Evolutionary conservation across 2,888 invertebrate genomes (phyloP).

Genomic region (Plagodis pulveraria): DNA sequence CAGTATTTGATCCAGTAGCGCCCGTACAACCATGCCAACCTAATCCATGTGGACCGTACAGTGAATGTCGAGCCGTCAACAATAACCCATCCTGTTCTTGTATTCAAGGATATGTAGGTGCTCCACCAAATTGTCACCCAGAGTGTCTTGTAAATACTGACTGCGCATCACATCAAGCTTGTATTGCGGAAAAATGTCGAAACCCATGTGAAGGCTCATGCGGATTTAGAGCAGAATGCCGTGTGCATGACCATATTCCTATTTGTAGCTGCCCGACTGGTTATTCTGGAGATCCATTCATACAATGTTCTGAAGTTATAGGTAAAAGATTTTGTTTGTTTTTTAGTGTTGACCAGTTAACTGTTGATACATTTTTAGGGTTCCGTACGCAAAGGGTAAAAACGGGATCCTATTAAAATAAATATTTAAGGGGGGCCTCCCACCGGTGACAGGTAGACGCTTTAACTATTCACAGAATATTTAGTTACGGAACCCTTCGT

Average conservation of each 20-base stretch:
- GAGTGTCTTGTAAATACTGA: slow-evolving; percentile 94
- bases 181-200: slow-evolving; percentile 91
- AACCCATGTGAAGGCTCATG: slow-evolving; percentile 94
- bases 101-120: slow-evolving; percentile 88
- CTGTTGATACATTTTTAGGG: background rate
- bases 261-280: slow-evolving; percentile 91
- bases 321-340: slow-evolving; percentile 52
- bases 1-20: slow-evolving; percentile 43
- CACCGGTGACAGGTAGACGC: too few relatives aligned
- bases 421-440: too few relatives aligned
- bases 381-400: too few relatives aligned
- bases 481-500: too few relatives aligned
- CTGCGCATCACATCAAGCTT: slow-evolving; percentile 91
- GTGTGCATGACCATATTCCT: slow-evolving; percentile 92
- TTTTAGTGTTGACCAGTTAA: background rate
- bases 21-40: slow-evolving; percentile 88
- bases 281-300: slow-evolving; percentile 92
- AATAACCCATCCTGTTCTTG: slow-evolving; percentile 92
- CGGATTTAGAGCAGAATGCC: slow-evolving; percentile 90
- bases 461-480: too few relatives aligned
- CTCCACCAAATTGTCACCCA: slow-evolving; percentile 92
- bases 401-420: too few relatives aligned
- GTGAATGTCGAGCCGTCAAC: slow-evolving; percentile 90
- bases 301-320: slow-evolving; percentile 86
- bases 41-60: slow-evolving; percentile 92